Base-by-base conservation (phyloP, 2,113 vertebrate genomes). In the Recurvirostra avosetta region DNA sequence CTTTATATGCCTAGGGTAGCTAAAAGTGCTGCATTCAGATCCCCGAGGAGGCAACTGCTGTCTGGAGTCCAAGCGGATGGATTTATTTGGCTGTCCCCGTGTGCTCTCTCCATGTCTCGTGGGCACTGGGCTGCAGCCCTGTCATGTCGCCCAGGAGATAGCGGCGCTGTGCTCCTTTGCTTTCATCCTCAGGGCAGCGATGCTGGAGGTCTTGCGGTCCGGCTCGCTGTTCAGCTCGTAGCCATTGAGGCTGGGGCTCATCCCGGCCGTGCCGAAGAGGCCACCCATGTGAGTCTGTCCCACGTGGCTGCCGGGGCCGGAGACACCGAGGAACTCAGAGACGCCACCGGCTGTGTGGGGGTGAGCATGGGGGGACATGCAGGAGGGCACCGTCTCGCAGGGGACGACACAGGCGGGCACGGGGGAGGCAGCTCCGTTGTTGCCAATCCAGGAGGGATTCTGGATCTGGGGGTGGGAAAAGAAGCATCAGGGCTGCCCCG, bases 161-260 rank as follows among this genome's bases (percentile, higher is more conserved):
- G 99, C 99, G 1, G 99, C 99, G 16, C 99, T 99, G 99, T 99
- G 99, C 99, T 99, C 99, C 97, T 99, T 99, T 53, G 99, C 99
- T 94, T 99, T 99, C 99, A 99, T 99, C 97, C 99, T 98, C 96
- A 99, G 98, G 49, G 99, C 98, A 2, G 99, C 99, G 25, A 99
- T 99, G 98, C 99, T 99, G 78, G 99, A 99, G 41, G 98, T 99
- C 98, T 99, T 99, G 98, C 99, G 99, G 98, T 99, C 99, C 1
- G 99, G 99, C 98, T 99, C 99, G 71, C 99, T 98, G 94, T 99
- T 99, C 95, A 99, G 98, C 98, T 99, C 99, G 2, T 99, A 99
- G 50, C 99, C 98, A 2, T 99, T 99, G 97, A 99, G 98, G 95
- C 99, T 96, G 0, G 98, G 97, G 43, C 98, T 98, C 97, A 98